Evolutionary conservation across 2,888 invertebrate species (phyloP), one percentile per base, ranked within the genome.

Genomic region (Dimorphilus gyrociliatus): DNA sequence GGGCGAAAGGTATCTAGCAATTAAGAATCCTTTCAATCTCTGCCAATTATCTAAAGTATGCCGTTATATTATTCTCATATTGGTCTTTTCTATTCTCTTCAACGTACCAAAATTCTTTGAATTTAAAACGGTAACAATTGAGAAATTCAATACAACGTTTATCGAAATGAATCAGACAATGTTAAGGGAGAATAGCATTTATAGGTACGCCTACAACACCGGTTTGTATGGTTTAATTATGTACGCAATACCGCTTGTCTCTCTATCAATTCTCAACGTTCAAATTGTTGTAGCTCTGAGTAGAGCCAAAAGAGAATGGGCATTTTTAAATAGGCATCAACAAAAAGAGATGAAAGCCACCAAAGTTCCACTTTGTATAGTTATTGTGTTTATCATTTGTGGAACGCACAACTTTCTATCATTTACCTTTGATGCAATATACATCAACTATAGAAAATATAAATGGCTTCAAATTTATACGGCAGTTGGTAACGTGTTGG

Each of bases 1-100:
- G 1, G 45, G 53, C 3, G 58, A 58, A 35, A 40, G 58, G 5
- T 57, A 52, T 40, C 51, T 54, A 16, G 58, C 56, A 7, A 57
- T 58, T 30, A 55, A 55, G 26, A 47, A 50, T 25, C 55, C 57
- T 1, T 41, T 55, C 16, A 16, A 19, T 10, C 16, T 27, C 10
- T 15, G n/a, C 7, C 12, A 25, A 8, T 6, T 8, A n/a, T n/a
- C 18, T 7, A 33, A 29, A 4, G 42, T 51, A 2, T 35, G 36
- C 6, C 33, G 48, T 17, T 48, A 52, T 12, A 45, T 51, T 10
- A 38, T 44, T 5, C 39, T 48, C 26, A 48, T 54, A 16, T 28
- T 39, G 6, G 21, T 39, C 2, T 39, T 47, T 12, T 48, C 48
- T 28, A 13, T 52, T 3, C 19, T 46, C 21, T 46, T 43, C 29